A percentile compares a stretch with the other conserved stretches of the same genome.
Conservation (phyloP, 2,888 invertebrate genomes). For the Candidula unifasciata region DNA sequence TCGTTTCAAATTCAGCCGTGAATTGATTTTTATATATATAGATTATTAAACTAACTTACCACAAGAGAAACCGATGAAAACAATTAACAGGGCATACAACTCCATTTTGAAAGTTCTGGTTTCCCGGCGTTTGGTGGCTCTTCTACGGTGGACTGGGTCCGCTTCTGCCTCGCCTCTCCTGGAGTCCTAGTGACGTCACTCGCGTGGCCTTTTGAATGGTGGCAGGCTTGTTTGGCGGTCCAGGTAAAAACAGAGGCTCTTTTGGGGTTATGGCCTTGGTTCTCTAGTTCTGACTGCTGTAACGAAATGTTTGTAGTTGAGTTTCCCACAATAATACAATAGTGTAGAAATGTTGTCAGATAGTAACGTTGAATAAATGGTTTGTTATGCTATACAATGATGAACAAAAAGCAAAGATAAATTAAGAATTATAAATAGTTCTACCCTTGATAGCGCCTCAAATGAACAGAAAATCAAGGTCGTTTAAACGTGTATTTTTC, state of each 20-base stretch:
- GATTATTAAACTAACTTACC: not conserved
- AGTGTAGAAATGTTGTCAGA: too few relatives aligned
- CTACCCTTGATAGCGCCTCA: too few relatives aligned
- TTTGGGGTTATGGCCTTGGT: not conserved
- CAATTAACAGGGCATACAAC: not conserved
- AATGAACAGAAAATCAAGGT: too few relatives aligned
- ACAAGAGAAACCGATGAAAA: not conserved
- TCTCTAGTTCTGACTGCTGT: not conserved
- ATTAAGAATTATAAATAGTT: too few relatives aligned
- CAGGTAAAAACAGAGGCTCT: not conserved
- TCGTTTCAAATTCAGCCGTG: too few relatives aligned
- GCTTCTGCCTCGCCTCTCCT: not conserved
- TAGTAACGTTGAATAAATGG: too few relatives aligned
- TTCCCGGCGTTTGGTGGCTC: constrained; percentile 34
- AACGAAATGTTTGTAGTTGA: too few relatives aligned
- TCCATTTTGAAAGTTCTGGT: constrained; percentile 35
- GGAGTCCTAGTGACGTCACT: constrained; percentile 17
- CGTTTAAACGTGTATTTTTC: too few relatives aligned
- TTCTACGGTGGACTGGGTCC: not conserved
- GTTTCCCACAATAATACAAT: not conserved
- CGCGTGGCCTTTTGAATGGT: constrained; percentile 20
- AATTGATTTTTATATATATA: not conserved
- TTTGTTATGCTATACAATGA: not conserved
- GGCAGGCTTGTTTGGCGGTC: not conserved
- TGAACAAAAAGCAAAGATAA: not conserved